These are phyloP conservation scores for Marronus borbonicus DNA, from an alignment of 2,888 invertebrate genomes.

Conservation along the genomic window DNA sequence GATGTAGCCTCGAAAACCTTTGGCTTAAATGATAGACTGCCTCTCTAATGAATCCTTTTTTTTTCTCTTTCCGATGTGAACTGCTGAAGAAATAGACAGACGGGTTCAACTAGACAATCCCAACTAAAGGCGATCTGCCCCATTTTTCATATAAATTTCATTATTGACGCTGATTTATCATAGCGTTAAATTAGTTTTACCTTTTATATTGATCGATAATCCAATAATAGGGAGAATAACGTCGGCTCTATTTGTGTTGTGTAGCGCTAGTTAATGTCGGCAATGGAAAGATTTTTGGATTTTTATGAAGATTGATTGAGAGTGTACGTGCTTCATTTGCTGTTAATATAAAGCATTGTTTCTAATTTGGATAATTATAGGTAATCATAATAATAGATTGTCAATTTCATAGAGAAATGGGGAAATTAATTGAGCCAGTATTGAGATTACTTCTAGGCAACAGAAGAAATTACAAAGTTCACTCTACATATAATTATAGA, in stretches of 20 bases:
- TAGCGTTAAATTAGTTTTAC: conserved; percentile 49
- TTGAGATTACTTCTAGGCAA: too few species aligned
- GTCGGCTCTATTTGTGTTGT: conserved; percentile 33
- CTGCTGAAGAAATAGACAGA: conserved; percentile 9
- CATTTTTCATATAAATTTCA: conserved; percentile 50
- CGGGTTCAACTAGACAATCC: conserved; percentile 26
- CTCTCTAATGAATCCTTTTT: conserved; percentile 48
- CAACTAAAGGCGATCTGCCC: conserved; percentile 30
- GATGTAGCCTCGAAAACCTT: conserved; percentile 43
- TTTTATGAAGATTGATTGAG: conserved; percentile 27
- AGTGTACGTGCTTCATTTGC: background rate
- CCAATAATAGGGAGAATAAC: conserved; percentile 45
- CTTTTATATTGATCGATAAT: conserved; percentile 48
- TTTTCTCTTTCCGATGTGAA: conserved; percentile 18
- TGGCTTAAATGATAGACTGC: conserved; percentile 37
- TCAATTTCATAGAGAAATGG: background rate
- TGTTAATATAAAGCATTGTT: background rate
- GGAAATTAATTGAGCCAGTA: too few species aligned
- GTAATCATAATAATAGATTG: background rate
- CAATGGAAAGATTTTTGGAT: background rate
- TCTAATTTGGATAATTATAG: conserved; percentile 4
- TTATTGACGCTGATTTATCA: conserved; percentile 51
- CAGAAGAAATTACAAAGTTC: too few species aligned
- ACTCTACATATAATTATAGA: too few species aligned
- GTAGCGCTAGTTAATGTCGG: background rate